Percentiles rank a stretch among this genome's conserved stretches.
phyloP scores from a whole-genome alignment of 2,113 vertebrate genomes.

The Morone chrysops region DNA sequence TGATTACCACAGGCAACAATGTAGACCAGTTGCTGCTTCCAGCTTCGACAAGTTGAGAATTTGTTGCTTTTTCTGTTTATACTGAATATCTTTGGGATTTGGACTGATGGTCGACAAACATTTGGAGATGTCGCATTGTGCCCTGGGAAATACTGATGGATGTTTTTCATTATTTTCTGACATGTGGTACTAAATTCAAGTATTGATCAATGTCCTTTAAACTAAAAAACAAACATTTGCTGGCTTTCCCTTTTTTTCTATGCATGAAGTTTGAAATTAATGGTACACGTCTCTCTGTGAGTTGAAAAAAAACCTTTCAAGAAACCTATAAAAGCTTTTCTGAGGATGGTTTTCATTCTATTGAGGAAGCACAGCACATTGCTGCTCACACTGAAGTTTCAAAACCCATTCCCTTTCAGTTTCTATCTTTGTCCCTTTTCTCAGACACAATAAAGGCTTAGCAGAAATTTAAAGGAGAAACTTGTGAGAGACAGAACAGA shows the following conservation, averaged over 20 bases:
- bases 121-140: background rate
- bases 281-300: background rate
- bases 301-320: background rate
- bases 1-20: background rate
- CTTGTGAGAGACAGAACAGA: constrained; percentile 11
- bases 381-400: background rate
- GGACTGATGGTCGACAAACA: too few relatives aligned
- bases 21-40: background rate
- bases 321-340: background rate
- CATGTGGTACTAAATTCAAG: background rate
- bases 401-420: constrained; percentile 1
- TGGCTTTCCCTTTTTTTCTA: background rate
- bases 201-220: background rate
- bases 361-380: background rate
- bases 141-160: background rate
- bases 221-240: too few relatives aligned
- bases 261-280: background rate
- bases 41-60: background rate
- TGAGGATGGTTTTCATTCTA: background rate
- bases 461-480: constrained; percentile 22
- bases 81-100: background rate
- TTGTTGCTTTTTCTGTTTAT: background rate
- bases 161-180: background rate
- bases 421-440: background rate
- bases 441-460: background rate